phyloP scores from a whole-genome alignment of 1,140 invertebrate genomes.

The Apis laboriosa region DNA sequence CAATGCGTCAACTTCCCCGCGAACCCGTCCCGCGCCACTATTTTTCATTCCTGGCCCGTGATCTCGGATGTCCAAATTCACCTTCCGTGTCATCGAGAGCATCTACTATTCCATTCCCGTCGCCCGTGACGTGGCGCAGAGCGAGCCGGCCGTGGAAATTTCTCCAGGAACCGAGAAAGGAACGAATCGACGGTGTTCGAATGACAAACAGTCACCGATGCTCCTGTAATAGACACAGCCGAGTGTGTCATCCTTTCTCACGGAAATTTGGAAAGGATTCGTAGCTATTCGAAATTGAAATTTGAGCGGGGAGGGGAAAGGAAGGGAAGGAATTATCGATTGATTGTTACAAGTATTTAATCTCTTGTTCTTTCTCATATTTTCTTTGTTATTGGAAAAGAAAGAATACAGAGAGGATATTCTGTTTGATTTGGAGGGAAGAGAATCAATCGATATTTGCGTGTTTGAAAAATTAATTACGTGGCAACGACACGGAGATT shows the following conservation, averaged over 20 bases:
- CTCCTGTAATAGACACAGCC: neutral
- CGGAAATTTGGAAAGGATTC: too few relatives aligned
- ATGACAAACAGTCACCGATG: constrained; percentile 11
- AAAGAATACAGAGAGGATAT: too few relatives aligned
- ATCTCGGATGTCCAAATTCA: constrained; percentile 56
- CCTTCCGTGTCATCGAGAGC: constrained; percentile 55
- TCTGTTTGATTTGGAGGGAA: too few relatives aligned
- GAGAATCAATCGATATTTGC: too few relatives aligned
- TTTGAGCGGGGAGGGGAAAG: too few relatives aligned
- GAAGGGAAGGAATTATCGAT: too few relatives aligned
- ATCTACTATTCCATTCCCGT: constrained; percentile 28
- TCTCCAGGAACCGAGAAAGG: neutral
- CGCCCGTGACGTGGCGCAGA: neutral
- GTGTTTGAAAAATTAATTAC: too few relatives aligned
- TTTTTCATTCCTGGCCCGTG: constrained; percentile 54
- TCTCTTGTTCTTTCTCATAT: too few relatives aligned
- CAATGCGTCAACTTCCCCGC: constrained; percentile 66
- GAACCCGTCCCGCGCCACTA: constrained; percentile 55
- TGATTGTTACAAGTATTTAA: too few relatives aligned
- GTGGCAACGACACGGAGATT: too few relatives aligned
- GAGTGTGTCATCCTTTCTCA: neutral
- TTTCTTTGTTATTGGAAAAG: too few relatives aligned
- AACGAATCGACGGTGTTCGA: neutral
- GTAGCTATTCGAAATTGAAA: too few relatives aligned
- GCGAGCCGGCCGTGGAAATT: constrained; percentile 26